Conservation (phyloP, 2,888 invertebrate species). For the Eretmocerus hayati region DNA sequence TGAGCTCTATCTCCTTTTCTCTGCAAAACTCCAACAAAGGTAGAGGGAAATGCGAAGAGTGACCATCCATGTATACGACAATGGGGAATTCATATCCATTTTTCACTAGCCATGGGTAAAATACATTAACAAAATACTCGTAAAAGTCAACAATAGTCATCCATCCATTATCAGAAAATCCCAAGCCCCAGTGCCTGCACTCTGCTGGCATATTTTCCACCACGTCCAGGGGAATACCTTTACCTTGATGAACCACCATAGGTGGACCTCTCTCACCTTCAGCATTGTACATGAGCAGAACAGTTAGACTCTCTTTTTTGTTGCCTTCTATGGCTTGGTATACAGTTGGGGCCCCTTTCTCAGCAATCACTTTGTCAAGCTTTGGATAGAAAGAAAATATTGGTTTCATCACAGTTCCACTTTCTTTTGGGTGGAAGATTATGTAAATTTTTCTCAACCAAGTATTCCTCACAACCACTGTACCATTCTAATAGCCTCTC, state of each 20-base stretch:
- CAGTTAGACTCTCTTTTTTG: background rate
- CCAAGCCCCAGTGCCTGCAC: conserved; percentile 1
- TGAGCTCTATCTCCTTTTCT: conserved; percentile 36
- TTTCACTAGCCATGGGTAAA: background rate
- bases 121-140: background rate
- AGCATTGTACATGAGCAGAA: conserved; percentile 23
- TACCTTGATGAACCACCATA: conserved; percentile 30
- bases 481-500: background rate
- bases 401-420: background rate
- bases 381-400: background rate
- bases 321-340: background rate
- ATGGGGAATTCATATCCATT: background rate
- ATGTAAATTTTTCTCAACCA: background rate
- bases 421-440: background rate
- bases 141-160: background rate
- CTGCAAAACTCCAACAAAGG: conserved; percentile 40
- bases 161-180: background rate
- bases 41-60: conserved; percentile 25
- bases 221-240: conserved; percentile 21
- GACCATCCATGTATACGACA: background rate
- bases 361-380: background rate
- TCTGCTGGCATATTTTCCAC: conserved; percentile 29
- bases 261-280: conserved; percentile 29
- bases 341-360: background rate
- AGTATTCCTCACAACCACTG: background rate